These are phyloP conservation scores for Acanthurus tractus DNA, from an alignment of 2,797 vertebrate species.

Conservation along the genomic window DNA sequence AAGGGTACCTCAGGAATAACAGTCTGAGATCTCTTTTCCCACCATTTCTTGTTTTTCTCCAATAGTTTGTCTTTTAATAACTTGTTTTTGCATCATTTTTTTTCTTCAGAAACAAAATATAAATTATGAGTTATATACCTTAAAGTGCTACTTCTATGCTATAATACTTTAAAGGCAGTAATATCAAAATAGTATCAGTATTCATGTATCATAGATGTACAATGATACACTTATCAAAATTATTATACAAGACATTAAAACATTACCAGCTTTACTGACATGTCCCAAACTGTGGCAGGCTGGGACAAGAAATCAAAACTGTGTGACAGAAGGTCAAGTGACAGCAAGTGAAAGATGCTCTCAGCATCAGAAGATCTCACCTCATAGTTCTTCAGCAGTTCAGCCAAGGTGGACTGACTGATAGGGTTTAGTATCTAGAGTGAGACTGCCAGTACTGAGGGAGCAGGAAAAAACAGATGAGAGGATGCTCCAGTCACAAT, in stretches of 20 bases:
- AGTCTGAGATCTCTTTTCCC: background rate
- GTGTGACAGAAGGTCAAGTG: slow-evolving; percentile 7
- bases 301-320: slow-evolving; percentile 12
- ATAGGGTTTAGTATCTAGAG: slow-evolving; percentile 79
- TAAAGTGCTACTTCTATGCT: background rate
- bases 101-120: background rate
- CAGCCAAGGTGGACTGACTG: slow-evolving; percentile 66
- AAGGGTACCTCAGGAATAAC: background rate
- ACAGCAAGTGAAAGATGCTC: slow-evolving; percentile 37
- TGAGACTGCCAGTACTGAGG: slow-evolving; percentile 76
- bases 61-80: background rate
- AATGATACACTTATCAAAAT: slow-evolving; percentile 5
- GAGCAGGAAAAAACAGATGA: slow-evolving; percentile 31
- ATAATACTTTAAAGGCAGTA: background rate
- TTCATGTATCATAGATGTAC: slow-evolving; percentile 12
- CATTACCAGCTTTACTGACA: slow-evolving; percentile 2
- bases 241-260: slow-evolving; percentile 2
- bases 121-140: background rate
- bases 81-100: background rate
- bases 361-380: slow-evolving; percentile 71
- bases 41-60: background rate
- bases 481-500: slow-evolving; percentile 17
- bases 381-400: slow-evolving; percentile 74
- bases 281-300: background rate
- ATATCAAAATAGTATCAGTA: background rate